Percentiles rank a stretch among this genome's conserved stretches.
Evolutionary conservation across 2,888 invertebrate species (phyloP).

Genomic region (Thelaira solivaga): DNA sequence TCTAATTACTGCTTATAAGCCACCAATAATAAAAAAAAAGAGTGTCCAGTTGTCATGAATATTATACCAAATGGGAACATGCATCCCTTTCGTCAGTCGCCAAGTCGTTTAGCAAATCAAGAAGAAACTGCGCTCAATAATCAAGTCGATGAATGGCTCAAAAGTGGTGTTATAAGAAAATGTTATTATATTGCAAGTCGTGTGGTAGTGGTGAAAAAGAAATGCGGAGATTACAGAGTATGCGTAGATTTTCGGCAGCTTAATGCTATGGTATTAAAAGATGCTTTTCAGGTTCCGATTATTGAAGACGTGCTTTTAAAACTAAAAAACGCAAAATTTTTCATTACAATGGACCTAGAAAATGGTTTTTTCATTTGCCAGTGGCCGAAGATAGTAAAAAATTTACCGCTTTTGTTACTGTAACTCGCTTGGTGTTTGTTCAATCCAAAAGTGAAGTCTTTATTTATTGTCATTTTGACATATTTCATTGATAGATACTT

Average conservation of each 20-base stretch:
- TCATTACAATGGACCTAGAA: no score
- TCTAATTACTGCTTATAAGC: no score
- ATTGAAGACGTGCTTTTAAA: background rate
- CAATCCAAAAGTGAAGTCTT: no score
- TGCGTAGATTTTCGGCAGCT: no score
- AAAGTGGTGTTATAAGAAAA: slow-evolving; percentile 3
- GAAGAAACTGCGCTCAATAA: background rate
- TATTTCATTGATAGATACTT: no score
- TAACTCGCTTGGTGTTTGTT: no score
- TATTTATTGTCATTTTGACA: no score
- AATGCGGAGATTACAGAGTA: background rate
- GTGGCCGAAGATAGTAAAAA: background rate
- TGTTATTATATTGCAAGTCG: background rate
- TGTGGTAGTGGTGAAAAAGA: background rate
- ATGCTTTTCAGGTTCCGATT: no score
- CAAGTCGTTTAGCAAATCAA: background rate
- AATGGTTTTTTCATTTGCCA: background rate
- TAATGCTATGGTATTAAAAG: background rate
- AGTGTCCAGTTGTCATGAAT: slow-evolving; percentile 1
- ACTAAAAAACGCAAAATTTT: background rate
- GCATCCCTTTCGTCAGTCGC: background rate
- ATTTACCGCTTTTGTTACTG: background rate
- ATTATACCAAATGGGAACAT: background rate
- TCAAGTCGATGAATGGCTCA: background rate
- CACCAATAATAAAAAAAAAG: no score